These are phyloP conservation scores for Bovichtus variegatus DNA, from an alignment of 2,797 vertebrate species.

Conservation along the genomic window DNA sequence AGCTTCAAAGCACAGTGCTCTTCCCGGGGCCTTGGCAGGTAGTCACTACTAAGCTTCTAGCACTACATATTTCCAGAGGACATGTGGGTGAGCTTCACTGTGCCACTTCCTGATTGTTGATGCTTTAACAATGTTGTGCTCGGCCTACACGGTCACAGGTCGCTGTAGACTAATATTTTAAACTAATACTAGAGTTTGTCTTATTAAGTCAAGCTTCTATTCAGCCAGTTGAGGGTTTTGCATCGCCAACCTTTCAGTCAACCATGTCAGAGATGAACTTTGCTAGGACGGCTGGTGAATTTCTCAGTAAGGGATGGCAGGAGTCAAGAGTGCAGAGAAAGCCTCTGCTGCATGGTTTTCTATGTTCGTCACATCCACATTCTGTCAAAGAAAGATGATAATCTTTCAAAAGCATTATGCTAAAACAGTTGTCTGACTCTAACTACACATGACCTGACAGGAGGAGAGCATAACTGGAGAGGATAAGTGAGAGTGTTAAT, in stretches of 20 bases:
- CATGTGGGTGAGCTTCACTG: no score
- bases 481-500: slow-evolving; percentile 25
- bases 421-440: not conserved
- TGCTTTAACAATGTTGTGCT: no score
- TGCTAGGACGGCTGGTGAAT: not conserved
- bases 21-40: no score
- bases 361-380: not conserved
- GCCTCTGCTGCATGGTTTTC: not conserved
- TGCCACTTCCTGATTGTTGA: no score
- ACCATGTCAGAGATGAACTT: not conserved
- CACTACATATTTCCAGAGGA: no score
- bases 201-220: not conserved
- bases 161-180: no score
- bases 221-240: not conserved
- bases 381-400: not conserved
- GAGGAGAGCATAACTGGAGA: not conserved
- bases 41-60: no score
- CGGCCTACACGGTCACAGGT: no score
- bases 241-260: not conserved
- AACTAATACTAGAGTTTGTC: no score
- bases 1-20: no score
- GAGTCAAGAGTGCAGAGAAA: not conserved
- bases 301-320: not conserved
- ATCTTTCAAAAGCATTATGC: not conserved
- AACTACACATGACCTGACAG: not conserved